Evolutionary conservation across 2,797 vertebrate genomes (phyloP), one percentile per base, ranked within the genome.

Genomic region (Protosalanx chinensis): DNA sequence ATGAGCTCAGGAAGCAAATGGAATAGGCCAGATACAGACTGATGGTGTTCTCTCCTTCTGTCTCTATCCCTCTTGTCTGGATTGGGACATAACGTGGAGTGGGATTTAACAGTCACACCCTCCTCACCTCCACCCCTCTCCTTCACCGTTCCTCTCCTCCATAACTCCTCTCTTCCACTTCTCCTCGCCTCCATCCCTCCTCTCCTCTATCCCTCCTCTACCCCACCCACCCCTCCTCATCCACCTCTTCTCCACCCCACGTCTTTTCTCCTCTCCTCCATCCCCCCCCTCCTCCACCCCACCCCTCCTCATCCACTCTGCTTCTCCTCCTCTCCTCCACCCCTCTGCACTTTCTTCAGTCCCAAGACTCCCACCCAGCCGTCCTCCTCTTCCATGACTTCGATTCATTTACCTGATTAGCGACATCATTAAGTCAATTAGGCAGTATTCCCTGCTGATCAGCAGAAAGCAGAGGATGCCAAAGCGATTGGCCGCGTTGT

Each of bases 351-450:
- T 18, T 29, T 16, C 1, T 5, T 2, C 10, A 8, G 7, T 49
- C 33, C 68, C 13, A 59, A 53, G 51, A 16, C 51, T 16, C 51
- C 51, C 51, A 16, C 16, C 51, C 1, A 0, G 68, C 32, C 3
- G 77, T 57, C 70, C 67, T 66, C 67, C 74, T 78, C 20, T 6
- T 35, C 33, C 6, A 13, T 33, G 70, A 79, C 72, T 70, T 82
- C 75, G 75, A 81, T 78, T 85, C 77, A 82, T 82, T 86, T 78
- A 72, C 68, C 53, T 82, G 81, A 90, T 86, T 83, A 83, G 60
- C 67, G 32, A 76, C 63, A 78, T 68, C 63, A 88, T 84, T 46
- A 72, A 37, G 0, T 18, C 71, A 77, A 82, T 88, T 82, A 83
- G 77, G 81, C 74, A 70, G 3, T 30, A 29, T 64, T 72, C 73